Percentiles rank a stretch among this genome's conserved stretches.
Evolutionary conservation across 2,888 invertebrate genomes (phyloP).

Genomic region (Euclidia mi): DNA sequence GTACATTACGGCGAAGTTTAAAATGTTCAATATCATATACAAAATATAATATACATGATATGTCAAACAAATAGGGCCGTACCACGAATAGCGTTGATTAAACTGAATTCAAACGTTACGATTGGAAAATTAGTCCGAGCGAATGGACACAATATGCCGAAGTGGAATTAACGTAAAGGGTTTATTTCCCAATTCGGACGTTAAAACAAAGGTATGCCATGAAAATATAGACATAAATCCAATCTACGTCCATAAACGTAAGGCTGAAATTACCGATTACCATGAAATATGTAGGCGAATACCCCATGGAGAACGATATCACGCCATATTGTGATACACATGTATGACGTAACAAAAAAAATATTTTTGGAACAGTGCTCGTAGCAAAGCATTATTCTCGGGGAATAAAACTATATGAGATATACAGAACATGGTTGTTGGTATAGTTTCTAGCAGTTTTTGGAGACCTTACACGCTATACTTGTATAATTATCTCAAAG

Average conservation of each 20-base stretch:
- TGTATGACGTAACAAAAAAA: no score
- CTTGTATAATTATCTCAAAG: no score
- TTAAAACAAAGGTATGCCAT: conserved; percentile 25
- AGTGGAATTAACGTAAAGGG: conserved; percentile 21
- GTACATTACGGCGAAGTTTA: conserved; percentile 16
- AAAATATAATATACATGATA: conserved; percentile 36
- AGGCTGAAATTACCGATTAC: conserved; percentile 10
- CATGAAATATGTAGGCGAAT: conserved; percentile 4
- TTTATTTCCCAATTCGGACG: conserved; percentile 28
- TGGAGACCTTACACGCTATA: no score
- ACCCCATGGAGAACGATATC: conserved; percentile 9
- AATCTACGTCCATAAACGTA: conserved; percentile 9
- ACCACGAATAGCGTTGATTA: conserved; percentile 36
- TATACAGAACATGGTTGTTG: no score
- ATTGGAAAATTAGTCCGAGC: conserved; percentile 31
- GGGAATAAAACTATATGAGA: no score
- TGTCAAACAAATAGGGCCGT: conserved; percentile 30
- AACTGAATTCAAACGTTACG: conserved; percentile 36
- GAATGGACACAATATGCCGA: conserved; percentile 20
- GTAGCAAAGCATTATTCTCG: no score
- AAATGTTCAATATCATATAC: conserved; percentile 28
- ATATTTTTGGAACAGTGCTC: no score
- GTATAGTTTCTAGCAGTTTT: no score
- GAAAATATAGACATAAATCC: conserved; percentile 23
- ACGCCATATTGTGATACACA: background rate